Percentiles rank a stretch among this genome's conserved stretches.
Conservation (phyloP, 2,888 invertebrate species). For the Drosophila diplacantha region DNA sequence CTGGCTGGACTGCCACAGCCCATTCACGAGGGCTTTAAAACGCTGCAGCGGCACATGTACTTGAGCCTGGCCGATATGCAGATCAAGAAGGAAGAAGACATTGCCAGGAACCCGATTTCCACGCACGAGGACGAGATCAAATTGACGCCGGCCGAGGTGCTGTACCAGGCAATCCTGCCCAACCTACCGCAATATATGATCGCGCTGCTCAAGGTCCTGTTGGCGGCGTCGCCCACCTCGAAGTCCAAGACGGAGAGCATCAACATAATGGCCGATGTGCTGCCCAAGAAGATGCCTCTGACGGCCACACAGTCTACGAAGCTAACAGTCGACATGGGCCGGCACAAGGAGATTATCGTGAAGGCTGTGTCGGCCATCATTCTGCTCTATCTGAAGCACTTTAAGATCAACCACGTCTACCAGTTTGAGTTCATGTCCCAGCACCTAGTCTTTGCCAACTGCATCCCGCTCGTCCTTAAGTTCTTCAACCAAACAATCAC, state of each 20-base stretch:
- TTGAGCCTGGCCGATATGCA: slow-evolving; percentile 95
- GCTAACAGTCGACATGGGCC: slow-evolving; percentile 96
- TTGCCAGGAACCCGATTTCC: slow-evolving; percentile 93
- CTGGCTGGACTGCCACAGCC: slow-evolving; percentile 97
- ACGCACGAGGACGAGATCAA: slow-evolving; percentile 88
- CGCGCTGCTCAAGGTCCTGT: slow-evolving; percentile 94
- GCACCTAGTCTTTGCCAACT: slow-evolving; percentile 99
- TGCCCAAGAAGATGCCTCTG: slow-evolving; percentile 98
- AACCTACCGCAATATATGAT: slow-evolving; percentile 99
- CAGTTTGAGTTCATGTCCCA: slow-evolving; percentile 99
- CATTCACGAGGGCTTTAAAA: slow-evolving; percentile 96
- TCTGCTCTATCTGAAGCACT: slow-evolving; percentile 95
- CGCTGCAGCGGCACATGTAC: slow-evolving; percentile 92
- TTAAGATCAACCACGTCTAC: slow-evolving; percentile 97
- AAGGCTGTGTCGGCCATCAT: slow-evolving; percentile 96
- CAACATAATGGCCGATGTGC: slow-evolving; percentile 97
- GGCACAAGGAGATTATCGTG: slow-evolving; percentile 99
- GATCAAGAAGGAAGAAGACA: slow-evolving; percentile 92
- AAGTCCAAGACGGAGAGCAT: slow-evolving; percentile 98
- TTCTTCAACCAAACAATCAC: slow-evolving; percentile 99
- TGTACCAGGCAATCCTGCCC: slow-evolving; percentile 96
- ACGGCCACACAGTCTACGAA: slow-evolving; percentile 96
- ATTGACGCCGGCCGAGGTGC: slow-evolving; percentile 89
- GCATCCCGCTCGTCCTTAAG: slow-evolving; percentile 97
- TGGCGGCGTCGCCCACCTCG: slow-evolving; percentile 99